Evolutionary conservation across 2,797 vertebrate genomes (phyloP), one percentile per base, ranked within the genome.

Genomic region (Microctenopoma steveboyesi): DNA sequence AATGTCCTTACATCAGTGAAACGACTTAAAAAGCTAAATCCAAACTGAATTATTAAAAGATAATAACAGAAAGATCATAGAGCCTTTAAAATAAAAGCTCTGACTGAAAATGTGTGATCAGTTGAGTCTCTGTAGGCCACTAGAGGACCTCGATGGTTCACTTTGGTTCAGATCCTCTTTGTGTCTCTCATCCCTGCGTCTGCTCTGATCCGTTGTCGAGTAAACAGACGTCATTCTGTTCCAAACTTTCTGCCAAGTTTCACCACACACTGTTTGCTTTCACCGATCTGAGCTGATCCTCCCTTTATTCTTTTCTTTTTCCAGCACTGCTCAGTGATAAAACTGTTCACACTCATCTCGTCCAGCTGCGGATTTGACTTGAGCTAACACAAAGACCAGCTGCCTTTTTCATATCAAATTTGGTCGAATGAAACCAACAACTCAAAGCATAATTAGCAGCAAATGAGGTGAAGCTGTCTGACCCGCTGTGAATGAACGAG

Each of bases 221-320:
- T 64, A 69, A 80, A 87, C 71, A 76, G 37, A 79, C 69, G 66
- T 84, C 76, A 84, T 5, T 37, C 39, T 42, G 64, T 69, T 71
- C 69, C 73, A 50, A 27, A 73, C 52, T 15, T 30, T 11, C 43
- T 75, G 82, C 83, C 83, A 85, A 69, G 49, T 80, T 76, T 82
- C 43, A 71, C 74, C 76, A 73, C 76, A 7, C 27, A 65, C 62
- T 83, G 85, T 79, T 77, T 79, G 75, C 73, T 61, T 7, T 28
- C 37, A 5, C 53, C 58, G 50, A 64, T 74, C 61, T 56, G 46
- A 52, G 14, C 65, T 16, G 58, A 42, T 13, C 8, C 48, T 57
- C 55, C 57, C 52, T 56, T 43, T 22, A 8, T 43, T 11, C 4
- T 50, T 14, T 2, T 27, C 16, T 50, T n/a, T 10, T 16, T 22